Percentiles rank a stretch among this genome's conserved stretches.
These are phyloP conservation scores for Sarcophilus harrisii DNA, from an alignment of 2,797 vertebrate genomes.

Conservation along the genomic window DNA sequence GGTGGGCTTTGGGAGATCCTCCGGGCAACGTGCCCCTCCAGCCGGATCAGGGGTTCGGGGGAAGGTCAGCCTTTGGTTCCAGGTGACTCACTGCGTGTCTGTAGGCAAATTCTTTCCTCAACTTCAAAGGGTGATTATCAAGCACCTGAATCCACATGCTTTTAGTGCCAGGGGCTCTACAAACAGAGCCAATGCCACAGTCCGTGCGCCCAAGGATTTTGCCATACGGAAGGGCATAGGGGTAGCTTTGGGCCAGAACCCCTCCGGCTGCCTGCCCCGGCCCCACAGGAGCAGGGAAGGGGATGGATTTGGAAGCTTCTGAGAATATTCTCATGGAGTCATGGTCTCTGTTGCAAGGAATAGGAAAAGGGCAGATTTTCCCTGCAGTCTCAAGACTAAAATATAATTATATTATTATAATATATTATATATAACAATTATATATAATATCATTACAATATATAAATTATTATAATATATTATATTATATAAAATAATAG, in stretches of 20 bases:
- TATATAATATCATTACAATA: too few relatives aligned
- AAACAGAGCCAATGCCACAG: constrained; percentile 67
- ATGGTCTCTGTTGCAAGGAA: background rate
- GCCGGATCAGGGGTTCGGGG: constrained; percentile 13
- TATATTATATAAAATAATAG: background rate
- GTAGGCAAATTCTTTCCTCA: constrained; percentile 72
- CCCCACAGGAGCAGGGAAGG: background rate
- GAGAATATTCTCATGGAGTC: background rate
- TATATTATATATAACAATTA: too few relatives aligned
- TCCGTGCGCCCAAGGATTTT: background rate
- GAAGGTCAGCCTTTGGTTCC: constrained; percentile 66
- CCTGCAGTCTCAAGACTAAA: background rate
- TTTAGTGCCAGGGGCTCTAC: constrained; percentile 59
- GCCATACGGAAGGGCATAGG: constrained; percentile 44
- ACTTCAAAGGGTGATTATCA: constrained; percentile 78
- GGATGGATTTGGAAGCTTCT: background rate
- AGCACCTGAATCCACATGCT: constrained; percentile 32
- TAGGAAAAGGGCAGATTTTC: background rate
- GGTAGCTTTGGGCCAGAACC: constrained; percentile 49
- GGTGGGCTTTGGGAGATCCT: constrained; percentile 50
- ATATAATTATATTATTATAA: too few relatives aligned
- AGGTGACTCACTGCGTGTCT: constrained; percentile 63
- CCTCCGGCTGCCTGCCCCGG: background rate
- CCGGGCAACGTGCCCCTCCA: constrained; percentile 43
- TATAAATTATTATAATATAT: too few relatives aligned